A percentile compares a stretch with the other conserved stretches of the same genome.
These are phyloP conservation scores for Drosophila tani DNA, from an alignment of 1,140 invertebrate genomes.

Conservation along the genomic window DNA sequence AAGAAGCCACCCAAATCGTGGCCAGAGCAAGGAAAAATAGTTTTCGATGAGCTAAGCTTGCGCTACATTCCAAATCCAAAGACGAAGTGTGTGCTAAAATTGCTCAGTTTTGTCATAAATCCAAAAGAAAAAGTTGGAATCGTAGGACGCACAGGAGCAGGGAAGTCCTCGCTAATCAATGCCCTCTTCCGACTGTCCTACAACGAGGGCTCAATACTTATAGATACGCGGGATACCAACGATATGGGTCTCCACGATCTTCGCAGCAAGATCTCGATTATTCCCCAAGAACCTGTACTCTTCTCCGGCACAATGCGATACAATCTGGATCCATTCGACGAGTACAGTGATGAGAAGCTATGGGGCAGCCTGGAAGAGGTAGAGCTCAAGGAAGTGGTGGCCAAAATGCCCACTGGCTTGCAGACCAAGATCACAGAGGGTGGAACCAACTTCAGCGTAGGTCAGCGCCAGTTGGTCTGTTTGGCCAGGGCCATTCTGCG, in stretches of 20 bases:
- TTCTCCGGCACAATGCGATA: slow-evolving; percentile 92
- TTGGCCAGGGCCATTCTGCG: slow-evolving; percentile 92
- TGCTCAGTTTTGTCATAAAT: slow-evolving; percentile 87
- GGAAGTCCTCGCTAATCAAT: slow-evolving; percentile 88
- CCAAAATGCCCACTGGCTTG: slow-evolving; percentile 88
- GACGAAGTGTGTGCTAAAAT: slow-evolving; percentile 87
- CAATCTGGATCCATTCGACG: slow-evolving; percentile 95
- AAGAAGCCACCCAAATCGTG: slow-evolving; percentile 89
- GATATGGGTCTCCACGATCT: slow-evolving; percentile 89
- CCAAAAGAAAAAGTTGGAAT: slow-evolving; percentile 89
- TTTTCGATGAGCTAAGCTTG: slow-evolving; percentile 88
- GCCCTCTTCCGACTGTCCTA: slow-evolving; percentile 91
- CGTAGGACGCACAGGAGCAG: slow-evolving; percentile 96
- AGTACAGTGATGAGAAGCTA: slow-evolving; percentile 90
- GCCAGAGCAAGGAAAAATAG: slow-evolving; percentile 89
- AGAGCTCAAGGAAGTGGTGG: slow-evolving; percentile 89
- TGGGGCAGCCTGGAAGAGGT: slow-evolving; percentile 92
- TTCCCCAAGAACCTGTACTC: slow-evolving; percentile 95
- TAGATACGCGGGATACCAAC: slow-evolving; percentile 89
- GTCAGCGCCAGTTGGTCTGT: slow-evolving; percentile 93
- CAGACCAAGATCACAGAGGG: slow-evolving; percentile 90
- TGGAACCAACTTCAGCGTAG: slow-evolving; percentile 92
- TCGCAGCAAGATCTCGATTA: slow-evolving; percentile 93
- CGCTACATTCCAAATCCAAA: slow-evolving; percentile 88
- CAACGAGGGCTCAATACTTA: slow-evolving; percentile 89